Evolutionary conservation across 2,113 vertebrate species (phyloP), one percentile per base, ranked within the genome.

Genomic region (Cyanocitta stelleri): DNA sequence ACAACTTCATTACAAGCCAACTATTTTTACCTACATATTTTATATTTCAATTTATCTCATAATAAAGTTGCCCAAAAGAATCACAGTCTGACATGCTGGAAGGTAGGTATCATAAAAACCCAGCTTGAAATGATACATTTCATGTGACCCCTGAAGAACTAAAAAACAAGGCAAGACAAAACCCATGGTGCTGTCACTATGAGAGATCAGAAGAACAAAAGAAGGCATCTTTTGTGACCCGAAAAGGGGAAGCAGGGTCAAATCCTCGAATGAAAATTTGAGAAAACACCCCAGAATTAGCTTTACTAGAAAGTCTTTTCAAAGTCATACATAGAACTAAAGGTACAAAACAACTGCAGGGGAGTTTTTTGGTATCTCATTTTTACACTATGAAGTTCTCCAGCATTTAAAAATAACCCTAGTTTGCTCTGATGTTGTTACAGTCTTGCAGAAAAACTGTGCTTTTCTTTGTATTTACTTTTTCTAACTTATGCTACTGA

Each of bases 221-320:
- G 64, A 86, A 93, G 79, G 90, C 84, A 93, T 90, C 56, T 86
- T 85, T 75, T 0, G 0, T 64, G 90, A 75, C 54, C 68, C 66
- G 92, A 87, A 92, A 95, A 96, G 90, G 76, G 76, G 80, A 90
- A 94, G 76, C 48, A 86, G 61, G 73, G 90, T 93, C 86, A 94
- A 85, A 92, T 64, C 73, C 72, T 89, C 26, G 5, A 96, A 92
- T 64, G 56, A 90, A 67, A 86, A 94, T 52, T 63, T 3, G 2
- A 94, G 49, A 89, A 81, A 89, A 37, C 27, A 4, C 10, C 68
- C 30, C 54, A 93, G 83, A 93, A 88, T 49, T 30, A 90, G 79
- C 22, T 89, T 93, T 85, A 68, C 41, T 90, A 92, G 63, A 79
- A 89, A 83, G 71, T 33, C 33, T 64, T 90, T 85, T 90, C 41